Evolutionary conservation across 1,140 invertebrate species (phyloP).

Genomic region (Tetragnatha versicolor): DNA sequence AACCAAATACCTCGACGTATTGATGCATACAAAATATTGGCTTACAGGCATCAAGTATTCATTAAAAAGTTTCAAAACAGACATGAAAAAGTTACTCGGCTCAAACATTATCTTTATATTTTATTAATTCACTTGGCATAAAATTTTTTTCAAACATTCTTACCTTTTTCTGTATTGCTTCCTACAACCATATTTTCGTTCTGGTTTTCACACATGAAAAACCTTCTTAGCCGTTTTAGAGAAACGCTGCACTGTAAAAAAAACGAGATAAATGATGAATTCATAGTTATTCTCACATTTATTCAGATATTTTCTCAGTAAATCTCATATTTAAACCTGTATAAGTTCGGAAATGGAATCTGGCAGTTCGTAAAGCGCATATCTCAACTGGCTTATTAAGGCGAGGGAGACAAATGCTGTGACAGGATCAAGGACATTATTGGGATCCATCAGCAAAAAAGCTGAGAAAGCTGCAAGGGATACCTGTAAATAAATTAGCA

Average conservation of each 20-base stretch:
- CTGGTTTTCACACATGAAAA: not conserved
- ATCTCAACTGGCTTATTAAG: not conserved
- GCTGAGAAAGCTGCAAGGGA: not conserved
- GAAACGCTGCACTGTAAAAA: not conserved
- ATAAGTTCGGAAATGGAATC: constrained; percentile 6
- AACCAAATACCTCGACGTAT: too few species aligned
- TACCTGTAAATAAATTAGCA: constrained; percentile 3
- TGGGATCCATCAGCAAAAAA: not conserved
- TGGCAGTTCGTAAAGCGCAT: not conserved
- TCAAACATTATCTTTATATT: not conserved
- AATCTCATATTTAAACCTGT: not conserved
- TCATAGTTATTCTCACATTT: not conserved
- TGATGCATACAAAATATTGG: not conserved
- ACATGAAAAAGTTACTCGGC: not conserved
- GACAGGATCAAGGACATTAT: not conserved
- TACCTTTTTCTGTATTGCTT: constrained; percentile 10
- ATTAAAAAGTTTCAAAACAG: not conserved
- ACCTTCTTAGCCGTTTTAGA: not conserved
- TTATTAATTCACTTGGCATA: not conserved
- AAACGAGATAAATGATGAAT: not conserved
- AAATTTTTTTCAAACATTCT: not conserved
- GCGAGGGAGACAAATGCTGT: not conserved
- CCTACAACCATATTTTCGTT: not conserved
- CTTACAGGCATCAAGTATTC: not conserved
- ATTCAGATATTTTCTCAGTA: not conserved